These are phyloP conservation scores for Emys orbicularis DNA, from an alignment of 2,797 vertebrate genomes.

Conservation along the genomic window DNA sequence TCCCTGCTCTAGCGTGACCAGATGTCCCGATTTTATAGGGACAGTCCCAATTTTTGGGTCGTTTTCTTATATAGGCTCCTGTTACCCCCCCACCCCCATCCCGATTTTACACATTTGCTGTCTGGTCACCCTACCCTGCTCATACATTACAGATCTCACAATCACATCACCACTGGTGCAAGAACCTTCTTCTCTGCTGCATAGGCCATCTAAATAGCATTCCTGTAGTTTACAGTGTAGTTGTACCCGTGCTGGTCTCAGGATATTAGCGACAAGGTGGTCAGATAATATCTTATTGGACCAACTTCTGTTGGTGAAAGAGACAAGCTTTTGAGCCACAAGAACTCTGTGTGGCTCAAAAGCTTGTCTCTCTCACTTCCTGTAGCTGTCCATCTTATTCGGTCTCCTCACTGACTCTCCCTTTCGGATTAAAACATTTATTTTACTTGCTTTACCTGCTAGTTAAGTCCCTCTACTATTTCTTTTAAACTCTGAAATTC, in stretches of 20 bases:
- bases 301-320: background rate
- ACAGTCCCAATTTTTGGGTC: too few species aligned
- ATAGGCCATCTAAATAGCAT: background rate
- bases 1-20: too few species aligned
- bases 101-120: too few species aligned
- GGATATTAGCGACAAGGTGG: background rate
- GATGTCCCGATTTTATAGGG: too few species aligned
- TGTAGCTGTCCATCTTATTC: rapidly evolving
- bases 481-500: background rate
- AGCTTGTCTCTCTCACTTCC: background rate
- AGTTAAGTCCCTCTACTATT: background rate
- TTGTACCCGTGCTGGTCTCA: background rate
- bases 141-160: background rate
- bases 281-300: background rate
- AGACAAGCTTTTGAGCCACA: background rate
- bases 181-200: background rate
- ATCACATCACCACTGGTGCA: background rate
- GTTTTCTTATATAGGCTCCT: too few species aligned
- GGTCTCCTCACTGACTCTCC: background rate
- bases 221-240: background rate
- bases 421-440: background rate
- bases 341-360: background rate
- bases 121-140: too few species aligned
- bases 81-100: too few species aligned
- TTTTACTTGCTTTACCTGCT: background rate